Evolutionary conservation across 2,888 invertebrate genomes (phyloP).

Genomic region (Schizotus pectinicornis): DNA sequence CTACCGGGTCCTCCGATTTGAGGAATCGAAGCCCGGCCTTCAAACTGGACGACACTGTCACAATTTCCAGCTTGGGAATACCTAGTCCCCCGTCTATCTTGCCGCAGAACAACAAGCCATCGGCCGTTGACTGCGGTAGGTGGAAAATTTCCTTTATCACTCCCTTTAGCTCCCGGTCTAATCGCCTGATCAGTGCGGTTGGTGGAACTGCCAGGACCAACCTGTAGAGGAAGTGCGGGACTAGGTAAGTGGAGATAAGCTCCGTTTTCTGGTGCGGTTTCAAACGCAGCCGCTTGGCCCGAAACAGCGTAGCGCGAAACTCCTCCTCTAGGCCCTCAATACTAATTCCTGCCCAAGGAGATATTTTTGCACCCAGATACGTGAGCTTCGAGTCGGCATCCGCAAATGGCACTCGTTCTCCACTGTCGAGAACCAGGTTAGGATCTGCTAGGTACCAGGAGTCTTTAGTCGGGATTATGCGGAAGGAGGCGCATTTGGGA

Average conservation of each 20-base stretch:
- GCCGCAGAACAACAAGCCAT: constrained; percentile 41
- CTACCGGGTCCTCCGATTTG: constrained; percentile 34
- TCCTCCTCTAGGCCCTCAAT: constrained; percentile 25
- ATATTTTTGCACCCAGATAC: constrained; percentile 46
- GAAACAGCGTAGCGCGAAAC: constrained; percentile 32
- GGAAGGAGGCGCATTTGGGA: constrained; percentile 34
- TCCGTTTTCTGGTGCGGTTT: constrained; percentile 54
- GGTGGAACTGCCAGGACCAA: constrained; percentile 46
- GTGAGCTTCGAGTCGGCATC: constrained; percentile 37
- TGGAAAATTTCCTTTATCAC: constrained; percentile 39
- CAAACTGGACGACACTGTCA: constrained; percentile 31
- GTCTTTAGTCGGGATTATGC: constrained; percentile 34
- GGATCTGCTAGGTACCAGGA: constrained; percentile 46
- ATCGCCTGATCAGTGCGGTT: constrained; percentile 24
- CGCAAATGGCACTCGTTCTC: constrained; percentile 36
- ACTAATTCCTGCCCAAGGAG: constrained; percentile 39
- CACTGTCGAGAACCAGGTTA: constrained; percentile 30
- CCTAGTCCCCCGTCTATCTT: constrained; percentile 48
- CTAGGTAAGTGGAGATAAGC: constrained; percentile 47
- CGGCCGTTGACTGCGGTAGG: constrained; percentile 37
- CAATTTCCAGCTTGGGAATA: constrained; percentile 39
- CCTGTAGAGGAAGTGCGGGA: constrained; percentile 52
- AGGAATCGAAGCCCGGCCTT: constrained; percentile 28
- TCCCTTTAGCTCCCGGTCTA: constrained; percentile 43
- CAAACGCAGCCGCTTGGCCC: constrained; percentile 43